Evolutionary conservation across 2,113 vertebrate genomes (phyloP).

Genomic region (Axis porcinus): DNA sequence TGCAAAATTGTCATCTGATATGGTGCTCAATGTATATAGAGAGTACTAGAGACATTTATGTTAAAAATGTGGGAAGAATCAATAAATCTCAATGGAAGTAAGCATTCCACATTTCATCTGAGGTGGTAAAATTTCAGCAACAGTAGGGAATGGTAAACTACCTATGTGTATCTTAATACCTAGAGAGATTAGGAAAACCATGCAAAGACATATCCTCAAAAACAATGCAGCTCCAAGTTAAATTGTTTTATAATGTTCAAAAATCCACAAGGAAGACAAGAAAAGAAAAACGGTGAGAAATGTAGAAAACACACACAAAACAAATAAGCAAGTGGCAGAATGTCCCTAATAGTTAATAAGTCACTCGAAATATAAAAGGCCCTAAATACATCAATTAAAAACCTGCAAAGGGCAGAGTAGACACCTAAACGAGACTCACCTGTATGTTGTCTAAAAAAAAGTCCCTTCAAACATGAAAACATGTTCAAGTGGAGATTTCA

Average conservation of each 20-base stretch:
- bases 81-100: background rate
- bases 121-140: background rate
- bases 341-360: background rate
- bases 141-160: background rate
- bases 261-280: background rate
- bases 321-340: background rate
- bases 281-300: background rate
- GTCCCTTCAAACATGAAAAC: background rate
- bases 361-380: background rate
- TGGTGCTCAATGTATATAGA: background rate
- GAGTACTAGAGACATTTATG: background rate
- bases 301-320: background rate
- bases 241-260: background rate
- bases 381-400: background rate
- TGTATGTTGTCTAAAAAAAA: background rate
- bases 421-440: background rate
- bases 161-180: background rate
- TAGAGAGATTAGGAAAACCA: background rate
- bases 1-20: background rate
- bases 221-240: background rate
- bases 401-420: background rate
- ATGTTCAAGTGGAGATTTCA: background rate
- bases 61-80: background rate
- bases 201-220: background rate
- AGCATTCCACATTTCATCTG: background rate